These are phyloP conservation scores for Chouioia cunea DNA, from an alignment of 2,888 invertebrate genomes.

Conservation along the genomic window DNA sequence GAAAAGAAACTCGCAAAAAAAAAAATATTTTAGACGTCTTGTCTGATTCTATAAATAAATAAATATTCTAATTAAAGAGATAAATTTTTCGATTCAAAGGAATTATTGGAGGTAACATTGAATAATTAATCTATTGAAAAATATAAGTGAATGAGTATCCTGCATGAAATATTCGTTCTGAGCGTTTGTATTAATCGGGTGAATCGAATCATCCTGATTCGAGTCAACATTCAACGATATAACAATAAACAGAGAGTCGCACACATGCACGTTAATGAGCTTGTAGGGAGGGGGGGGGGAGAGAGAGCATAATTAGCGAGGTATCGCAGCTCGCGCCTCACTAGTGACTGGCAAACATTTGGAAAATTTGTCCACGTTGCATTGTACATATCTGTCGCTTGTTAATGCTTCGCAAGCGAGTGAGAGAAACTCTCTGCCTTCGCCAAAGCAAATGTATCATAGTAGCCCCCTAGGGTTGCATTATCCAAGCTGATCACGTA, in stretches of 20 bases:
- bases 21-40: too few relatives aligned
- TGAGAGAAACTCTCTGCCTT: constrained; percentile 23
- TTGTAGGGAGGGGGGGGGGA: too few relatives aligned
- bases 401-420: too few relatives aligned
- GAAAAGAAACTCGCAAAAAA: too few relatives aligned
- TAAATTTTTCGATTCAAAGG: too few relatives aligned
- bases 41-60: too few relatives aligned
- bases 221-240: constrained; percentile 23
- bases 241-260: constrained; percentile 57
- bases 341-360: constrained; percentile 50
- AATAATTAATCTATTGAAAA: too few relatives aligned
- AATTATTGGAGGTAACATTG: too few relatives aligned
- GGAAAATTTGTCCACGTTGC: constrained; percentile 49
- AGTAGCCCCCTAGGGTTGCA: constrained; percentile 64
- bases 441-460: constrained; percentile 64
- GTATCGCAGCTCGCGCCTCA: constrained; percentile 53
- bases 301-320: constrained; percentile 61
- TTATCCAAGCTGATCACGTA: constrained; percentile 62
- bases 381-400: constrained; percentile 19
- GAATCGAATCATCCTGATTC: constrained; percentile 28
- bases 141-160: too few relatives aligned
- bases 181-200: constrained; percentile 4
- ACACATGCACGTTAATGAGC: too few relatives aligned
- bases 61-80: too few relatives aligned
- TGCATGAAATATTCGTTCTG: too few relatives aligned